A percentile compares a stretch with the other conserved stretches of the same genome.
Evolutionary conservation across 2,113 vertebrate species (phyloP).

Genomic region (Brachionichthys hirsutus): DNA sequence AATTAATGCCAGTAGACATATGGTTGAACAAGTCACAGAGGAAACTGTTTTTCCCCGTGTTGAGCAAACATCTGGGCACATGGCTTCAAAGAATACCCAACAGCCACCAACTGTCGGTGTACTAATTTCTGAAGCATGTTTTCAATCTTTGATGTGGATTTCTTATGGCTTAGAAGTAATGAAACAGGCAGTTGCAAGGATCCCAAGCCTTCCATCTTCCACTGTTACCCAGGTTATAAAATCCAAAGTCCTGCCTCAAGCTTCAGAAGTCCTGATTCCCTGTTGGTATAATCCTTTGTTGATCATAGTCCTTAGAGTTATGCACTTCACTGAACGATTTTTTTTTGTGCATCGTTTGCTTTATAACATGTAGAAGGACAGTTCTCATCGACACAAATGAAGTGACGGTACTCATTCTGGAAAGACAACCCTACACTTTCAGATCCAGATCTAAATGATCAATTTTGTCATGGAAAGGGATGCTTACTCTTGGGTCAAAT

Average conservation of each 20-base stretch:
- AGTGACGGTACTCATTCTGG: not conserved
- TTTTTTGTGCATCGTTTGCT: too few relatives aligned
- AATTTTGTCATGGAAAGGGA: too few relatives aligned
- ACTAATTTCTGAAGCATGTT: slow-evolving; percentile 17
- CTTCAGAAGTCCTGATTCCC: slow-evolving; percentile 32
- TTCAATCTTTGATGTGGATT: slow-evolving; percentile 24
- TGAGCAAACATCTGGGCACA: slow-evolving; percentile 20
- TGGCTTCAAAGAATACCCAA: slow-evolving; percentile 33
- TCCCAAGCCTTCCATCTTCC: slow-evolving; percentile 26
- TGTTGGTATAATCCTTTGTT: slow-evolving; percentile 30
- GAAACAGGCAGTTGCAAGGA: slow-evolving; percentile 13
- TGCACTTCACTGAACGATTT: slow-evolving; percentile 14
- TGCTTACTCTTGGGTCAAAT: too few relatives aligned
- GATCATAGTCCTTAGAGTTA: slow-evolving; percentile 26
- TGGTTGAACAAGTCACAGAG: slow-evolving; percentile 4
- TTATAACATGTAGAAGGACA: slow-evolving; percentile 13
- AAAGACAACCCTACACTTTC: not conserved
- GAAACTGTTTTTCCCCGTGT: not conserved
- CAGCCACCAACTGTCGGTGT: slow-evolving; percentile 26
- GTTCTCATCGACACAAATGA: slow-evolving; percentile 6
- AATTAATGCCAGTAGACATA: slow-evolving; percentile 3
- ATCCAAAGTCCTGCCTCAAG: slow-evolving; percentile 26
- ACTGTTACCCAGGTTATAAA: slow-evolving; percentile 39
- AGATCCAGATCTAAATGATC: too few relatives aligned
- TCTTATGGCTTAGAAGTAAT: slow-evolving; percentile 28